Conservation (phyloP, 2,888 invertebrate genomes). For the Macaria notata region DNA sequence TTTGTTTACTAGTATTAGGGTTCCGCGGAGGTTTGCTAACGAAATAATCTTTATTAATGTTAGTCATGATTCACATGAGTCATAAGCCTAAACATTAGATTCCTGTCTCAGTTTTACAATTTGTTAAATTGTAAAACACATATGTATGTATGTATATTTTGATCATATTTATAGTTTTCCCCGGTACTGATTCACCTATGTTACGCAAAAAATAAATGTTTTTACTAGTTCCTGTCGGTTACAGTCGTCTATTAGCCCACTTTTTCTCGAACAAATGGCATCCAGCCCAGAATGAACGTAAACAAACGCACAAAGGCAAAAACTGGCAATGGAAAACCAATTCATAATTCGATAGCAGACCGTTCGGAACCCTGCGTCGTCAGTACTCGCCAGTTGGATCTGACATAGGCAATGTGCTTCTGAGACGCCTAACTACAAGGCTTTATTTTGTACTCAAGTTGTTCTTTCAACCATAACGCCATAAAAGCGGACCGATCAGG, state of each 20-base stretch:
- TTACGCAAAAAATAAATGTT: no score
- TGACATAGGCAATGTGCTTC: no score
- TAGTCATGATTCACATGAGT: background rate
- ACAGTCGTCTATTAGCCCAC: background rate
- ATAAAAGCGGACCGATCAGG: no score
- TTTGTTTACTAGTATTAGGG: conserved; percentile 32
- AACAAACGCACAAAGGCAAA: conserved; percentile 7
- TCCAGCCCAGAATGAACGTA: background rate
- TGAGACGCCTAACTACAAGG: no score
- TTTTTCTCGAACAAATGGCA: background rate
- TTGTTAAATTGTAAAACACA: no score
- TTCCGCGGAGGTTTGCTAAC: conserved; percentile 12
- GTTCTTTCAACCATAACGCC: no score
- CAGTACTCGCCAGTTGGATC: background rate
- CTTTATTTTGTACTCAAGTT: no score
- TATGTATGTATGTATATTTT: background rate
- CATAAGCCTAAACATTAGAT: background rate
- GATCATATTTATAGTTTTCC: background rate
- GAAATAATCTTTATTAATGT: background rate
- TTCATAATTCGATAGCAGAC: conserved; percentile 47
- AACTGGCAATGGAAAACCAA: conserved; percentile 27
- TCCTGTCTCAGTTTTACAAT: no score
- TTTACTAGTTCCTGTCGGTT: background rate
- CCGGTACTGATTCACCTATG: no score
- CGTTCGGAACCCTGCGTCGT: conserved; percentile 32